Evolutionary conservation across 2,888 invertebrate genomes (phyloP), one percentile per base, ranked within the genome.

Genomic region (Euspilapteryx auroguttella): DNA sequence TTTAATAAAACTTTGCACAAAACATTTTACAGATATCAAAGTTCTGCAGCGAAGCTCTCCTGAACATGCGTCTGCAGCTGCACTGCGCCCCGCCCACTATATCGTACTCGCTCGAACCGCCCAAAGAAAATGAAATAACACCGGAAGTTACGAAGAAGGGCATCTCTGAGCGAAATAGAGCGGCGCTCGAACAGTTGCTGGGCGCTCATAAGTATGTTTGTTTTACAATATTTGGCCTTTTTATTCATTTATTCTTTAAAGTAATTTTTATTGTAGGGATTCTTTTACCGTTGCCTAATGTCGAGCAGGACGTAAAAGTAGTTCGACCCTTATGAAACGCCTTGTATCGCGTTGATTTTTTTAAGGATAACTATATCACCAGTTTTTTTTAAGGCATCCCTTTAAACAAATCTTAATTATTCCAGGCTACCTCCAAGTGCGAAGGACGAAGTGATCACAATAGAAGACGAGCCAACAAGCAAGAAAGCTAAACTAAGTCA

Each of bases 71-170:
- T 11, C 42, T 73, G 13, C 69, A 71, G 21, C 37, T 75, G 3
- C 64, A 71, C 36, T 64, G 68, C 32, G 54, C 71, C 4, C 73
- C 75, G 7, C 55, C 65, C 0, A 53, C 75, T 0, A 37, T 75
- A 3, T 62, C 39, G 39, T 71, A 55, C 33, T 53, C 56, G 0
- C 11, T 61, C 2, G 57, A 61, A 20, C 26, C 12, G 24, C 10
- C 3, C 6, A 10, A 7, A 12, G 25, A 27, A 2, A 4, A 33
- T 2, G 39, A 32, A 3, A 34, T 35, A 1, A 44, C 49, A n/a
- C 21, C 35, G 3, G 20, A 38, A 12, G 48, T 49, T 2, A 57
- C 52, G 24, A 48, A 41, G 14, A 58, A 54, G 25, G 49, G 39
- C 21, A 36, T 68, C 11, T 62, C 68, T 0, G 50, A 61, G 12